phyloP scores from a whole-genome alignment of 2,797 vertebrate species.

The Knipowitschia caucasica region DNA sequence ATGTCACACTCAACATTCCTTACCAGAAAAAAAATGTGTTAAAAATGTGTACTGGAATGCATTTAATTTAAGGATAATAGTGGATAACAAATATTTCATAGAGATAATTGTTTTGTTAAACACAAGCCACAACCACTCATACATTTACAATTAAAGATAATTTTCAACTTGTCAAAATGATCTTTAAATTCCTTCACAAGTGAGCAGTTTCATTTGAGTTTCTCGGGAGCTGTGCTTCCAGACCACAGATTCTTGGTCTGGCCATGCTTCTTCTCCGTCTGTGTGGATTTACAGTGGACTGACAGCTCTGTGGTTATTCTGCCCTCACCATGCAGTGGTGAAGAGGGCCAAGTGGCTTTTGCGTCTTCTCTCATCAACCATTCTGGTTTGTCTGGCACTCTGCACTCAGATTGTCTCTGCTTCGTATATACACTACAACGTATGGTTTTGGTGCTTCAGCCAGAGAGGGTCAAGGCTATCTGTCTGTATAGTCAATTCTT shows the following conservation, averaged over 20 bases:
- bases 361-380: conserved; percentile 64
- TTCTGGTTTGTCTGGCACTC: conserved; percentile 53
- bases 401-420: conserved; percentile 28
- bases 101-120: conserved; percentile 58
- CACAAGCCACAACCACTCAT: conserved; percentile 47
- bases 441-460: conserved; percentile 12
- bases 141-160: too few species aligned
- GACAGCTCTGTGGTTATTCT: conserved; percentile 62
- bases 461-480: conserved; percentile 16
- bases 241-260: conserved; percentile 76
- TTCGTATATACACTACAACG: conserved; percentile 23
- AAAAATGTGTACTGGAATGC: conserved; percentile 26
- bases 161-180: conserved; percentile 44
- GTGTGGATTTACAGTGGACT: conserved; percentile 63
- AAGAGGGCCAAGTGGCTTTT: conserved; percentile 67
- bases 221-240: conserved; percentile 68
- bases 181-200: conserved; percentile 58
- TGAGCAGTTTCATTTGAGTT: conserved; percentile 61
- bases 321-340: conserved; percentile 57
- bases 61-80: conserved; percentile 50
- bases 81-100: conserved; percentile 32
- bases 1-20: conserved; percentile 35
- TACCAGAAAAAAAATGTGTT: conserved; percentile 30
- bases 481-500: not conserved
- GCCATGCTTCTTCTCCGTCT: conserved; percentile 52